A percentile compares a stretch with the other conserved stretches of the same genome.
These are phyloP conservation scores for Biston betularia DNA, from an alignment of 2,888 invertebrate species.

Conservation along the genomic window DNA sequence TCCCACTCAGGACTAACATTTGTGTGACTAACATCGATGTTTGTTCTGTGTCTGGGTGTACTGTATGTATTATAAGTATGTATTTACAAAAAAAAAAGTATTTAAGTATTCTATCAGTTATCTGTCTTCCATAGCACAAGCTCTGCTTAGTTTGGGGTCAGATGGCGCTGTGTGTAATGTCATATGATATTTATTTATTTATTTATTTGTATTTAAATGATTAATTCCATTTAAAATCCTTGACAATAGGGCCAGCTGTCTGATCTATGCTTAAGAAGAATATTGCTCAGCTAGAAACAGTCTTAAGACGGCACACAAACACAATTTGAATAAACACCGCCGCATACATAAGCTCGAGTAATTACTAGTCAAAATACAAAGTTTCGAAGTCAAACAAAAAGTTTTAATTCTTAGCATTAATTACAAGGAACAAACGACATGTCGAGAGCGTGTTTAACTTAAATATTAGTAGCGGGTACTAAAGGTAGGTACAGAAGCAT, in stretches of 20 bases:
- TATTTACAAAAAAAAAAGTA: too few relatives aligned
- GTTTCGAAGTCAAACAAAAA: slow-evolving; percentile 62
- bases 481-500: slow-evolving; percentile 26
- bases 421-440: slow-evolving; percentile 63
- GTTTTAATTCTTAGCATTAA: slow-evolving; percentile 80
- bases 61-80: too few relatives aligned
- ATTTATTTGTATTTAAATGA: too few relatives aligned
- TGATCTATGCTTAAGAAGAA: neutral
- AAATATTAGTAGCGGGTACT: slow-evolving; percentile 70
- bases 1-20: too few relatives aligned
- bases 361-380: slow-evolving; percentile 51
- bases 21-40: too few relatives aligned
- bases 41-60: too few relatives aligned
- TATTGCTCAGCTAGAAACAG: neutral
- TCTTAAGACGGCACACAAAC: slow-evolving; percentile 17
- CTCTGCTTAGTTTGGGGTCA: too few relatives aligned
- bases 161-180: too few relatives aligned
- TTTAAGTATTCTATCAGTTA: too few relatives aligned
- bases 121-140: too few relatives aligned
- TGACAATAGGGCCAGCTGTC: neutral
- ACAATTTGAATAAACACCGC: slow-evolving; percentile 12
- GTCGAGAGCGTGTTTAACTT: slow-evolving; percentile 69
- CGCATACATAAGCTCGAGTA: slow-evolving; percentile 23
- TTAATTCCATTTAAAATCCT: too few relatives aligned
- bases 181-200: too few relatives aligned